Percentiles rank a stretch among this genome's conserved stretches.
phyloP scores from a whole-genome alignment of 1,140 invertebrate species.

The Papilio machaon region DNA sequence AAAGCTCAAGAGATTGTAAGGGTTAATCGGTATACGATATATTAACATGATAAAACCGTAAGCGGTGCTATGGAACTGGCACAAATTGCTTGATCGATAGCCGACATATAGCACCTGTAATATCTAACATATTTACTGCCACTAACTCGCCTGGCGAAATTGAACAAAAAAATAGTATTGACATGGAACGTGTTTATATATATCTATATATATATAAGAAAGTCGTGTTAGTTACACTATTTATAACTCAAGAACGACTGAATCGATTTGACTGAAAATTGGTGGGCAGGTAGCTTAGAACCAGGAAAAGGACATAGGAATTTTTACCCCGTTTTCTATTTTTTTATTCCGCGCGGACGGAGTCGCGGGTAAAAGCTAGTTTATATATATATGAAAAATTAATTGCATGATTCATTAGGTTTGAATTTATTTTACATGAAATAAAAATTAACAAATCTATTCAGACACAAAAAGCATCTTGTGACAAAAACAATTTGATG shows the following conservation, averaged over 20 bases:
- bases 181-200: background rate
- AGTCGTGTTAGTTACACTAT: too few relatives aligned
- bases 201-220: too few relatives aligned
- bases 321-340: too few relatives aligned
- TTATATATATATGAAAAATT: too few relatives aligned
- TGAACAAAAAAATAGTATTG: background rate
- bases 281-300: too few relatives aligned
- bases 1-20: constrained; percentile 47
- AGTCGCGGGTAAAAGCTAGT: too few relatives aligned
- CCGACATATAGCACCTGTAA: constrained; percentile 30
- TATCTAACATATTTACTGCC: background rate
- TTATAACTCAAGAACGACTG: too few relatives aligned
- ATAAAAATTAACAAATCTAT: background rate
- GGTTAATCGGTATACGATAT: constrained; percentile 59
- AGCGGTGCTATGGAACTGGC: constrained; percentile 44
- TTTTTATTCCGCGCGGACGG: too few relatives aligned
- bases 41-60: constrained; percentile 59
- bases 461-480: background rate
- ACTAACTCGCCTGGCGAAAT: background rate
- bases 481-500: background rate
- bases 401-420: background rate
- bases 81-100: constrained; percentile 62
- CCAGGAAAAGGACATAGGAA: too few relatives aligned
- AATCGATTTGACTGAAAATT: too few relatives aligned
- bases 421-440: background rate